Percentiles rank a stretch among this genome's conserved stretches.
These are phyloP conservation scores for Garrulus glandarius DNA, from an alignment of 2,797 vertebrate species.

Conservation along the genomic window DNA sequence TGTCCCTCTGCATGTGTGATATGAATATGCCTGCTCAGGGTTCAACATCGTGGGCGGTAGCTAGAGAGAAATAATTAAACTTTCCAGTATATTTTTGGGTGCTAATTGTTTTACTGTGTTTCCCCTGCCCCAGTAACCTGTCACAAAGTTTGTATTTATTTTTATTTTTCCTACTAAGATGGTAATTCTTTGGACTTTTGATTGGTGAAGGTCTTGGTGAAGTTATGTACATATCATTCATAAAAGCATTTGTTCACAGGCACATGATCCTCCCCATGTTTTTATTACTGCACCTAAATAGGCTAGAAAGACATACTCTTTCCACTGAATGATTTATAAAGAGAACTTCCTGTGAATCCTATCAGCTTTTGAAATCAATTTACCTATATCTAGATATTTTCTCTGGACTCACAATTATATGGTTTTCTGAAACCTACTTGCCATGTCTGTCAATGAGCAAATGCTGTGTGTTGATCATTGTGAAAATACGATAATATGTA, in stretches of 20 bases:
- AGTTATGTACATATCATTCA: rapidly evolving
- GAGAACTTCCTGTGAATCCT: background rate
- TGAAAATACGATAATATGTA: background rate
- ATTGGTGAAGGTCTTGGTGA: background rate
- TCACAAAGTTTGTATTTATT: background rate
- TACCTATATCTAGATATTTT: background rate
- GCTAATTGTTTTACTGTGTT: background rate
- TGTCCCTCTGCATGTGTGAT: background rate
- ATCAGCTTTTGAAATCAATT: background rate
- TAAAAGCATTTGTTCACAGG: background rate
- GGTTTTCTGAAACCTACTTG: background rate
- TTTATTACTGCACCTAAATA: background rate
- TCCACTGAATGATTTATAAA: background rate
- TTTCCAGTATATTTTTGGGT: background rate
- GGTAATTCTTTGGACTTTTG: background rate
- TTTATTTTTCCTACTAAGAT: background rate
- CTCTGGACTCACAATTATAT: background rate
- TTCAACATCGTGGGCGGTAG: background rate
- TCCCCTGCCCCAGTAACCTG: background rate
- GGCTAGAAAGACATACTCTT: background rate
- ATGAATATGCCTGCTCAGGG: background rate
- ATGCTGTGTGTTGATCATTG: background rate
- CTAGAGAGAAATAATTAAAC: background rate
- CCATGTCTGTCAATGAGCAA: background rate
- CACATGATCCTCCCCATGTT: background rate